Evolutionary conservation across 2,113 vertebrate genomes (phyloP).

Genomic region (Chlamydotis undulata): DNA sequence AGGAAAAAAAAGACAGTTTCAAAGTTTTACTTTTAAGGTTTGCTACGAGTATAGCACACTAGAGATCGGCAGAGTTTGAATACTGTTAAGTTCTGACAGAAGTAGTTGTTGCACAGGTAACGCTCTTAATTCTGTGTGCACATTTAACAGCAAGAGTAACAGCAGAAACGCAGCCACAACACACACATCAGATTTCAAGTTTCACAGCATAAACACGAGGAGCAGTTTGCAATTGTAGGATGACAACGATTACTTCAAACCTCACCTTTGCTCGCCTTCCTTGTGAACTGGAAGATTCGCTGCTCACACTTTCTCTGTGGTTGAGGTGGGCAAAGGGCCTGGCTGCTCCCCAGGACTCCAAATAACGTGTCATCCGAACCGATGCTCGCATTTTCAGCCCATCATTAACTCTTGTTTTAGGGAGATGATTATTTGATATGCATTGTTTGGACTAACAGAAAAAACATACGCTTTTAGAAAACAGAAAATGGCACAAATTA

Average conservation of each 20-base stretch:
- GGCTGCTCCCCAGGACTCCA: slow-evolving; percentile 96
- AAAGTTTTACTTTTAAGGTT: not conserved
- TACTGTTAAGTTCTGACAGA: not conserved
- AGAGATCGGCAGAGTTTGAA: not conserved
- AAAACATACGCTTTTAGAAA: not conserved
- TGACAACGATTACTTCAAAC: not conserved
- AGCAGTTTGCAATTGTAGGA: accelerated
- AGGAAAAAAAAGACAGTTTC: not conserved
- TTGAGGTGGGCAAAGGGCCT: slow-evolving; percentile 95
- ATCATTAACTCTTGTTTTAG: slow-evolving; percentile 84
- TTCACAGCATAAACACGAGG: accelerated
- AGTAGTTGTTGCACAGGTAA: not conserved
- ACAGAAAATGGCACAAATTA: not conserved
- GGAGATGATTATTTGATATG: slow-evolving; percentile 70
- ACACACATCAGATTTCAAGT: accelerated
- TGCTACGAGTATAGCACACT: not conserved
- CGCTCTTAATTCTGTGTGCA: not conserved
- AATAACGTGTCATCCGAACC: slow-evolving; percentile 93
- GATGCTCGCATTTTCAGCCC: slow-evolving; percentile 95
- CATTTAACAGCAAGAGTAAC: not conserved
- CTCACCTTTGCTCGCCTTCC: slow-evolving; percentile 84
- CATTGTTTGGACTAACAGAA: slow-evolving; percentile 84
- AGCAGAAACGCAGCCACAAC: not conserved
- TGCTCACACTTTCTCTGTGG: slow-evolving; percentile 86
- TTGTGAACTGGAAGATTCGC: slow-evolving; percentile 76